These are phyloP conservation scores for Orussus abietinus DNA, from an alignment of 1,140 invertebrate genomes.

Conservation along the genomic window DNA sequence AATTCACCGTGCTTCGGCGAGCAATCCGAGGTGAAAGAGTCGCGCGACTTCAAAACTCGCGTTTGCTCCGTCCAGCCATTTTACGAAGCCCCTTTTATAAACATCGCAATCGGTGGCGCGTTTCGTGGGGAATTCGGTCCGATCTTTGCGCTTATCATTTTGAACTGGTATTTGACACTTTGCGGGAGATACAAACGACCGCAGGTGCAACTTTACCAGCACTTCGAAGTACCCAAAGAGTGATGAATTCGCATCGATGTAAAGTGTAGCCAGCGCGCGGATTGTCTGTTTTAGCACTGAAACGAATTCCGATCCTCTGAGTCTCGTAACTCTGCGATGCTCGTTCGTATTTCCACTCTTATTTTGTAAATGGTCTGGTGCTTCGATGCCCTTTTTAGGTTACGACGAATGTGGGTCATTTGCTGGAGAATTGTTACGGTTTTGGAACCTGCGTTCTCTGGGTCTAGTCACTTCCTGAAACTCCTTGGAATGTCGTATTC, in stretches of 20 bases:
- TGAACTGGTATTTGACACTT: not conserved
- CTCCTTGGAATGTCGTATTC: too few species aligned
- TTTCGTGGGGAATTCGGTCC: not conserved
- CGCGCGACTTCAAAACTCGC: not conserved
- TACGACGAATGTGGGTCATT: not conserved
- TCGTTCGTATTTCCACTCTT: conserved; percentile 11
- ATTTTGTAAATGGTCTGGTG: not conserved
- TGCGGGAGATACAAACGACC: too few species aligned
- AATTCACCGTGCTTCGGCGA: not conserved
- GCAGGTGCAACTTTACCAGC: too few species aligned
- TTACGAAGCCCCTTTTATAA: too few species aligned
- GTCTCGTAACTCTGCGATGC: conserved; percentile 10
- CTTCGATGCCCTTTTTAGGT: not conserved
- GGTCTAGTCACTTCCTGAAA: too few species aligned
- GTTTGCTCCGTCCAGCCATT: too few species aligned
- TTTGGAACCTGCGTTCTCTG: not conserved
- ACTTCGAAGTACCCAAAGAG: too few species aligned
- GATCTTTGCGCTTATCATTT: not conserved
- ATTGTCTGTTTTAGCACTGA: conserved; percentile 11
- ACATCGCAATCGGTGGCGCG: not conserved
- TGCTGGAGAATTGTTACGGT: not conserved
- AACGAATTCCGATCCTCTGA: conserved; percentile 28
- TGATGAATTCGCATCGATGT: not conserved
- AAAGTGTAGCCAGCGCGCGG: not conserved
- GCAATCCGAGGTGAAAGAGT: not conserved